Conservation (phyloP, 2,113 vertebrate genomes). For the Climacteris rufus region DNA sequence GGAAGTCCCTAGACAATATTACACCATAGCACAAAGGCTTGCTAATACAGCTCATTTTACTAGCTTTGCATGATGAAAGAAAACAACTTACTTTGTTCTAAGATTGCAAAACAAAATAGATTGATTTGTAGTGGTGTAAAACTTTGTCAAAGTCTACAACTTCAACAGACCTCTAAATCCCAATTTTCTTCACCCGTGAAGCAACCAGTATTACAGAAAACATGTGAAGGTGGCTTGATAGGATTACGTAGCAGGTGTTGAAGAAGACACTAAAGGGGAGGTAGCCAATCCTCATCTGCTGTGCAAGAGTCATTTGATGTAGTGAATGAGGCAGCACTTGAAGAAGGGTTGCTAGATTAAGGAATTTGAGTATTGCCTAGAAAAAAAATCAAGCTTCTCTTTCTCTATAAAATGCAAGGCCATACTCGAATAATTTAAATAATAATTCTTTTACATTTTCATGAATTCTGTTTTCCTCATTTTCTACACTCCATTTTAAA, state of each 20-base stretch:
- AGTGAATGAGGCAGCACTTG: neutral
- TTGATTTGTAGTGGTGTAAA: constrained; percentile 78
- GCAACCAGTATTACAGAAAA: neutral
- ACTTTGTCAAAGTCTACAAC: constrained; percentile 79
- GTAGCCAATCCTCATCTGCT: neutral
- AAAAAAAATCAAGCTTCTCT: neutral
- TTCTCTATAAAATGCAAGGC: neutral
- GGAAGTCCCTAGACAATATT: neutral
- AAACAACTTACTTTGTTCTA: constrained; percentile 82
- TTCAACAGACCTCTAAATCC: constrained; percentile 79
- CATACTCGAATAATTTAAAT: neutral
- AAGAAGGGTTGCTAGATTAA: neutral
- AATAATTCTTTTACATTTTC: accelerated
- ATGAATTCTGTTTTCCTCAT: neutral
- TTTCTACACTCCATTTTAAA: neutral
- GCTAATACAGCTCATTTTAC: neutral
- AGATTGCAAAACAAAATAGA: constrained; percentile 86
- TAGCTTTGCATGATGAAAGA: neutral
- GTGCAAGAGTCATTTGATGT: neutral
- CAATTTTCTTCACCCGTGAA: constrained; percentile 67
- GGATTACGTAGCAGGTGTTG: neutral
- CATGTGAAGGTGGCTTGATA: neutral
- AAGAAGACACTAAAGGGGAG: neutral
- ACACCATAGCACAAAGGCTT: neutral
- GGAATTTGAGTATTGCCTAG: neutral